phyloP scores from a whole-genome alignment of 2,888 invertebrate genomes.

The Heliothis peltigera region DNA sequence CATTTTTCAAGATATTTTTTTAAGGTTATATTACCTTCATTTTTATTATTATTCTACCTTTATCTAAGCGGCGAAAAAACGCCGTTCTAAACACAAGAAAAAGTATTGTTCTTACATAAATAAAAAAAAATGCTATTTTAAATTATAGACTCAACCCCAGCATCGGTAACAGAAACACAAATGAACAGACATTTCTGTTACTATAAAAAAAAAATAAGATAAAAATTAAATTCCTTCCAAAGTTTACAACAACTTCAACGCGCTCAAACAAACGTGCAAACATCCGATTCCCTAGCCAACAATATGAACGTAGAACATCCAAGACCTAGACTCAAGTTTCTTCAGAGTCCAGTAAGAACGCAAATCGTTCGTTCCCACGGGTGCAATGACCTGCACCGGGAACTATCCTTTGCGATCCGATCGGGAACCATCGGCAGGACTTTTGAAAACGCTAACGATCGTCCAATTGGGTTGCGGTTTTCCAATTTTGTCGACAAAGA shows the following conservation, averaged over 20 bases:
- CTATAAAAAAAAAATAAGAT: not conserved
- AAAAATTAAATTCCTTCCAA: constrained; percentile 7
- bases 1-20: no score
- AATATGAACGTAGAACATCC: constrained; percentile 36
- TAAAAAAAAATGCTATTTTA: no score
- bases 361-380: constrained; percentile 77
- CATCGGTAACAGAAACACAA: no score
- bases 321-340: constrained; percentile 27
- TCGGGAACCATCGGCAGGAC: constrained; percentile 77
- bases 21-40: no score
- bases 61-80: no score
- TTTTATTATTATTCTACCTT: no score
- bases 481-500: constrained; percentile 60
- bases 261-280: constrained; percentile 23
- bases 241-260: constrained; percentile 7
- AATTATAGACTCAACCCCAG: no score
- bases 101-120: no score
- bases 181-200: no score
- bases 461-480: constrained; percentile 68
- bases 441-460: constrained; percentile 85
- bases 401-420: constrained; percentile 68
- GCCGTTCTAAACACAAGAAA: no score
- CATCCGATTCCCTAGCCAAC: constrained; percentile 40
- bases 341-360: constrained; percentile 52
- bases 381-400: constrained; percentile 74